Conservation (phyloP, 2,113 vertebrate genomes). For the Halichoeres trimaculatus region DNA sequence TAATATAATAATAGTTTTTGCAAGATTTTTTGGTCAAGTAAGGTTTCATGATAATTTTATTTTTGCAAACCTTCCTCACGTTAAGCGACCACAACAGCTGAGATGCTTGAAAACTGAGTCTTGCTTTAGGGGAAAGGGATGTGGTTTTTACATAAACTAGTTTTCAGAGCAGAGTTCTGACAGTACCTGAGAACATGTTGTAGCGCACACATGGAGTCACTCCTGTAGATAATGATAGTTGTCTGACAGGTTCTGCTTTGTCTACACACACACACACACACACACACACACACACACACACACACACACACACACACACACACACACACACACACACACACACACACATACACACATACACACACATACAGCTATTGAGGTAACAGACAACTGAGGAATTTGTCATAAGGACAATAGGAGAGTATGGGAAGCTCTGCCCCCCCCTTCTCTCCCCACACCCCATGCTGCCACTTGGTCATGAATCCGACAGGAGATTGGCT, state of each 20-base stretch:
- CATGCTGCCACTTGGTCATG: slow-evolving; percentile 1
- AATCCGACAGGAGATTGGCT: slow-evolving; percentile 54
- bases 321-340: not conserved
- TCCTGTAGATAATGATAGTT: slow-evolving; percentile 48
- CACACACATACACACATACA: slow-evolving; percentile 6
- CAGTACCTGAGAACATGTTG: slow-evolving; percentile 34
- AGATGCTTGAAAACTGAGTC: slow-evolving; percentile 20
- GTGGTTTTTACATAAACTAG: slow-evolving; percentile 65
- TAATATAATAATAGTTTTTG: too few species aligned
- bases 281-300: slow-evolving; percentile 3
- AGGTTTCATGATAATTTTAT: not conserved
- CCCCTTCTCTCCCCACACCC: slow-evolving; percentile 57
- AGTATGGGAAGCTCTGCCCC: slow-evolving; percentile 24
- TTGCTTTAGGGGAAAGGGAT: slow-evolving; percentile 58
- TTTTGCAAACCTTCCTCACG: not conserved
- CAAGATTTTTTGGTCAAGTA: not conserved
- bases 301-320: slow-evolving; percentile 4
- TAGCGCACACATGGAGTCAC: slow-evolving; percentile 14
- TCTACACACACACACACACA: not conserved
- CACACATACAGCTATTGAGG: slow-evolving; percentile 2
- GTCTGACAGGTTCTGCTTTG: slow-evolving; percentile 62
- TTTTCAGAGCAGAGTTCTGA: slow-evolving; percentile 36
- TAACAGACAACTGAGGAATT: slow-evolving; percentile 54
- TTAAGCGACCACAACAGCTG: slow-evolving; percentile 21
- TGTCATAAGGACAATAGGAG: slow-evolving; percentile 47